Conservation (phyloP, 2,888 invertebrate genomes). For the Diarsia dahlii region DNA sequence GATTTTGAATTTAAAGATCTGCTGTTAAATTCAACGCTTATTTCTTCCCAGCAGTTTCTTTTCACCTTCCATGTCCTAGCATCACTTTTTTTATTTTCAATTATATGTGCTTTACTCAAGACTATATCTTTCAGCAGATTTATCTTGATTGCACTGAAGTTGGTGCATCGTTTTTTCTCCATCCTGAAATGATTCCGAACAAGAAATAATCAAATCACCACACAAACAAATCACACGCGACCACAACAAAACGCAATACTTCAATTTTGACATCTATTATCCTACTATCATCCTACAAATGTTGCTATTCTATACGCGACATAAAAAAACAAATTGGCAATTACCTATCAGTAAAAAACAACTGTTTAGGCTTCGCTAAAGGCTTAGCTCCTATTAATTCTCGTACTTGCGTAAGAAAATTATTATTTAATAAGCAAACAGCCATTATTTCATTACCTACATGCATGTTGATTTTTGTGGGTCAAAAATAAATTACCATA, state of each 20-base stretch:
- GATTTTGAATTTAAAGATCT: not conserved
- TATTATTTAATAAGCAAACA: not conserved
- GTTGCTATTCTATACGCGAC: not conserved
- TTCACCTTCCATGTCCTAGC: not conserved
- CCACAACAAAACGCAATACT: too few species aligned
- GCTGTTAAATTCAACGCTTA: not conserved
- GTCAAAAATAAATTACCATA: not conserved
- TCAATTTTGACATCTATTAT: not conserved
- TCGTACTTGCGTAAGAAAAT: not conserved
- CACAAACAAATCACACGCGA: too few species aligned
- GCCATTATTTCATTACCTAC: not conserved
- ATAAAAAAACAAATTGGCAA: too few species aligned
- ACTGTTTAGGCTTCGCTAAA: not conserved
- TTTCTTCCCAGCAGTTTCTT: not conserved
- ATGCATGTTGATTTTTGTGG: not conserved
- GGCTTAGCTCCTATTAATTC: not conserved
- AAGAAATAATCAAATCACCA: too few species aligned
- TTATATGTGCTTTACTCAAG: not conserved
- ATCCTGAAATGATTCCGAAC: not conserved
- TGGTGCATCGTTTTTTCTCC: not conserved
- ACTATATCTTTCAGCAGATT: not conserved
- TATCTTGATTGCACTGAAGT: not conserved
- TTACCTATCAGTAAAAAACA: not conserved
- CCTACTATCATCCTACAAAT: not conserved
- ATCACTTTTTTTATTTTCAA: not conserved